Percentiles rank a stretch among this genome's conserved stretches.
These are phyloP conservation scores for Drosophila serrata DNA, from an alignment of 1,140 invertebrate species.

Conservation along the genomic window DNA sequence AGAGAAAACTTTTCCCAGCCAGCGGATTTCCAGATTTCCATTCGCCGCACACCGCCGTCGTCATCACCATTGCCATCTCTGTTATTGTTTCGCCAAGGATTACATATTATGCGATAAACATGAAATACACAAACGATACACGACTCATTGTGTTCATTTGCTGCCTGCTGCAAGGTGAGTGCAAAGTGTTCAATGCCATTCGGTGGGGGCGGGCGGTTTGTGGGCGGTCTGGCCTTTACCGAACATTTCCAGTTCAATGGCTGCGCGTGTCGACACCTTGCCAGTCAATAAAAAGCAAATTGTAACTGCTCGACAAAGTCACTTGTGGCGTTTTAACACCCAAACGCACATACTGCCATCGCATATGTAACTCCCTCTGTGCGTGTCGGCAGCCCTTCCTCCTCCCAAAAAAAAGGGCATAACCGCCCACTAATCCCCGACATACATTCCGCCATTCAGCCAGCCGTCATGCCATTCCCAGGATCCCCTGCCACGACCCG, in stretches of 20 bases:
- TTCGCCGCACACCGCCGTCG: constrained; percentile 27
- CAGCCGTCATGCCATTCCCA: constrained; percentile 3
- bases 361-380: constrained; percentile 53
- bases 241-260: constrained; percentile 53
- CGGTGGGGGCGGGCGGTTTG: neutral
- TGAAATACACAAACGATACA: constrained; percentile 80
- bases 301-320: constrained; percentile 79
- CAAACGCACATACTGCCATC: constrained; percentile 51
- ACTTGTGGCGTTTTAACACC: constrained; percentile 81
- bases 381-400: constrained; percentile 55
- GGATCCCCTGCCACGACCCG: constrained; percentile 21
- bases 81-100: constrained; percentile 63
- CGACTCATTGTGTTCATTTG: constrained; percentile 79
- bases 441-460: constrained; percentile 14
- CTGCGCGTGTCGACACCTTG: constrained; percentile 63
- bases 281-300: constrained; percentile 83
- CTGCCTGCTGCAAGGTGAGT: constrained; percentile 83
- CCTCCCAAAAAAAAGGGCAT: constrained; percentile 38
- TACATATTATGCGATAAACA: constrained; percentile 81
- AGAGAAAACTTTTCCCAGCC: constrained; percentile 43
- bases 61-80: constrained; percentile 49
- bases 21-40: constrained; percentile 41
- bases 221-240: neutral
- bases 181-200: constrained; percentile 39
- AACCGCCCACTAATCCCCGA: constrained; percentile 49